Conservation (phyloP, 2,797 vertebrate genomes). For the Meriones psammophilus region DNA sequence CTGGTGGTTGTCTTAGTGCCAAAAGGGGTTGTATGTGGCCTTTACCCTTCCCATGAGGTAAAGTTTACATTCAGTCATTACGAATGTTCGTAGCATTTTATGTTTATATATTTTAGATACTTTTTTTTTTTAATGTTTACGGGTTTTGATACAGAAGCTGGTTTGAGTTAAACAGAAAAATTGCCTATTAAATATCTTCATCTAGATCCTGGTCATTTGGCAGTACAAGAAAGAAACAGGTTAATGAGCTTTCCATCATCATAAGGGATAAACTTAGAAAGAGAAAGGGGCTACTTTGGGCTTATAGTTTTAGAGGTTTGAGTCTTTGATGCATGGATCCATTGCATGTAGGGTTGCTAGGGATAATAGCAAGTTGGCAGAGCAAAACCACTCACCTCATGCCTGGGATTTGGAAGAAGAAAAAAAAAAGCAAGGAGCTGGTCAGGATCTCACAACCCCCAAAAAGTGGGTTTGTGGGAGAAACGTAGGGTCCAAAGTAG, state of each 20-base stretch:
- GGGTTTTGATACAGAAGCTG: neutral
- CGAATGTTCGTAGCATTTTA: slow-evolving; percentile 24
- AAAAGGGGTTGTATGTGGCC: slow-evolving; percentile 26
- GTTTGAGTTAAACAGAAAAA: slow-evolving; percentile 13
- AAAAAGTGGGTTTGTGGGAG: neutral
- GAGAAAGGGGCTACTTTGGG: neutral
- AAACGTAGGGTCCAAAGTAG: neutral
- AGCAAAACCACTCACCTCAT: neutral
- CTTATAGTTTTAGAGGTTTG: neutral
- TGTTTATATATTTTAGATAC: slow-evolving; percentile 33
- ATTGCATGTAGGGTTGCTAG: neutral
- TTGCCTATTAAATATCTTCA: slow-evolving; percentile 33
- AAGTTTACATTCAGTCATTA: slow-evolving; percentile 54
- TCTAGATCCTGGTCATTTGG: slow-evolving; percentile 65
- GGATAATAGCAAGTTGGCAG: too few relatives aligned
- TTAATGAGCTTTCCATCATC: neutral
- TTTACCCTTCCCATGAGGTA: neutral
- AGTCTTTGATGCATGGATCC: neutral
- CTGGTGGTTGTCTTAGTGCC: slow-evolving; percentile 35
- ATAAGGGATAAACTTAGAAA: neutral
- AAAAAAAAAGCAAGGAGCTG: neutral
- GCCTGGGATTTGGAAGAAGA: too few relatives aligned
- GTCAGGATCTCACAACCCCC: neutral
- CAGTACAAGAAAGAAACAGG: slow-evolving; percentile 74
- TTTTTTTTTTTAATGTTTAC: slow-evolving; percentile 8